These are phyloP conservation scores for Leucopternis melanops DNA, from an alignment of 2,113 vertebrate species.

Conservation along the genomic window DNA sequence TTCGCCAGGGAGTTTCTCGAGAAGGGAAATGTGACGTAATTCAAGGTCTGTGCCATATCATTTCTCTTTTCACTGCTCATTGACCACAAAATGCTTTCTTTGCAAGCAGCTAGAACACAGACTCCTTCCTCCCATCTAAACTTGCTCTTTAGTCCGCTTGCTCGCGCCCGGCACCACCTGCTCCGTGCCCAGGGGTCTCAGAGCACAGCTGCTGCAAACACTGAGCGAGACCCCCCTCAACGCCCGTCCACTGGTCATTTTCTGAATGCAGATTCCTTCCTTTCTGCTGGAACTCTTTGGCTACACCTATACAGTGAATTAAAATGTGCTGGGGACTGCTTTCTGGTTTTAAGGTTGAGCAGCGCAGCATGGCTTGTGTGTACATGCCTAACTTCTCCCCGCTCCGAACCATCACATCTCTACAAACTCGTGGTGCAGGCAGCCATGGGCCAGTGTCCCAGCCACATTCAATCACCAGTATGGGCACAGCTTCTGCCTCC, in stretches of 20 bases:
- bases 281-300: not conserved
- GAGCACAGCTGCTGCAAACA: not conserved
- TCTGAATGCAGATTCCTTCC: not conserved
- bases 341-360: not conserved
- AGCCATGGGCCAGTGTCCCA: not conserved
- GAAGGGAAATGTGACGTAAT: not conserved
- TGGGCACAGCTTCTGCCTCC: not conserved
- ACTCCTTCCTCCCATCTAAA: not conserved
- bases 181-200: not conserved
- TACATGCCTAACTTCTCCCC: not conserved
- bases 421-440: not conserved
- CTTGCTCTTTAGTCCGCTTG: not conserved
- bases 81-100: not conserved
- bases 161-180: rapidly evolving
- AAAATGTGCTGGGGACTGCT: not conserved
- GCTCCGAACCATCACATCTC: not conserved
- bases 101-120: not conserved
- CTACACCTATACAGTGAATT: not conserved
- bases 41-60: not conserved
- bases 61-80: not conserved
- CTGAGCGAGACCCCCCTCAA: not conserved
- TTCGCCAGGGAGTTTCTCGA: not conserved
- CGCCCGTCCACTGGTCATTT: rapidly evolving
- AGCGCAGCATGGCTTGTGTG: not conserved
- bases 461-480: not conserved